Base-by-base conservation (phyloP, 2,888 invertebrate genomes). In the Oegoconia quadripuncta region DNA sequence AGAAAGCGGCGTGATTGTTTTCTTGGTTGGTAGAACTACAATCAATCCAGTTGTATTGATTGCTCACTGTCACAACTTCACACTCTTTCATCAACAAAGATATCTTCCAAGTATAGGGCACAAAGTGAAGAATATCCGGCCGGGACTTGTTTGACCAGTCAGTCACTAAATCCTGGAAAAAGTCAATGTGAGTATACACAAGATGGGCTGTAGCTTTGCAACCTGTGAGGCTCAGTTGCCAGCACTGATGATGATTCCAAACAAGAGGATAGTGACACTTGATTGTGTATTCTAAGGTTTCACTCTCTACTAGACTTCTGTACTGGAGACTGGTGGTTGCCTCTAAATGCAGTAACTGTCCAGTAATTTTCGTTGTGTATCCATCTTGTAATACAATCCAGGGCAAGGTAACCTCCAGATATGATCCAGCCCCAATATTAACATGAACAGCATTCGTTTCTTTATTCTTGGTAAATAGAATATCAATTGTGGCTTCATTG, bases 21-120 rank as follows among this genome's bases (percentile, higher is more conserved):
- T 98, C 98, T 74, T 96, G 96, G 59, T 96, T 95, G 34, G 97
- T 96, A 16, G 97, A 97, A 37, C 97, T 96, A 61, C 98, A 98
- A 78, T 99, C 99, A 52, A 99, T 95, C 99, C 99, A 99, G 78
- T 99, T 99, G 76, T 96, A 96, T 71, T 99, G 97, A 81, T 99
- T 99, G 63, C 97, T 94, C 11, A 97, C 87, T 27, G 97, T 95
- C 1, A 98, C 91, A 11, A 99, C 89, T 81, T 99, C 98, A 78
- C 98, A 98, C 77, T 98, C 97, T 74, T 98, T 97, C 14, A 98
- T 82, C 6, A 96, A 89, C 44, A 99, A 88, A 44, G 93, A 95
- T 61, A 99, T 95, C 68, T 95, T 94, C 94, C 97, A 98, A 0
- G 97, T 97, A 76, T 98, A 99, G 1, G 99, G 99, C 37, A 99